Evolutionary conservation across 2,113 vertebrate species (phyloP).

Genomic region (Gobiocypris rarus): DNA sequence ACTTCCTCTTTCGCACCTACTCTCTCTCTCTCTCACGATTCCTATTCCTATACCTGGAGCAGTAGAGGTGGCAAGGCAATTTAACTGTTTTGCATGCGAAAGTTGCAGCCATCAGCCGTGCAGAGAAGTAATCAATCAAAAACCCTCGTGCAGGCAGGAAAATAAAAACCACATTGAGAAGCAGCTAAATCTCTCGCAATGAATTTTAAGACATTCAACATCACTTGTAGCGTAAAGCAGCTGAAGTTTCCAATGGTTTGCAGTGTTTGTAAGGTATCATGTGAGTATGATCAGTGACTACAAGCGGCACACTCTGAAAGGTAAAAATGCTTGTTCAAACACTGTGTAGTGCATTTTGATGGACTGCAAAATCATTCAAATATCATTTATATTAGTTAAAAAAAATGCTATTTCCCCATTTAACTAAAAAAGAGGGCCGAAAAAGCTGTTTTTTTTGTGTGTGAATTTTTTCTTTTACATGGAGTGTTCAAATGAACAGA

Average conservation of each 20-base stretch:
- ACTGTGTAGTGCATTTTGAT: not conserved
- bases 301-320: not conserved
- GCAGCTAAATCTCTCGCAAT: constrained; percentile 13
- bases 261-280: too few species aligned
- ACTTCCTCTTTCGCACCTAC: not conserved
- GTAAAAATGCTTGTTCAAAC: not conserved
- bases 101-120: constrained; percentile 45
- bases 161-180: constrained; percentile 39
- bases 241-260: not conserved
- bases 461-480: too few species aligned
- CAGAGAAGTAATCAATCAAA: constrained; percentile 51
- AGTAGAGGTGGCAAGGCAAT: constrained; percentile 9
- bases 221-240: not conserved
- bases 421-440: too few species aligned
- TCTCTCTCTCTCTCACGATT: not conserved
- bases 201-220: constrained; percentile 29
- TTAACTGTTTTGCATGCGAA: constrained; percentile 54
- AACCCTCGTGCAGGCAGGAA: constrained; percentile 15
- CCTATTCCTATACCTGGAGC: constrained; percentile 38
- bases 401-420: too few species aligned
- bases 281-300: not conserved
- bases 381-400: too few species aligned
- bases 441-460: too few species aligned
- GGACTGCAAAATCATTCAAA: not conserved
- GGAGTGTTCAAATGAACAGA: too few species aligned